Evolutionary conservation across 2,113 vertebrate genomes (phyloP).

Genomic region (Larimichthys crocea): DNA sequence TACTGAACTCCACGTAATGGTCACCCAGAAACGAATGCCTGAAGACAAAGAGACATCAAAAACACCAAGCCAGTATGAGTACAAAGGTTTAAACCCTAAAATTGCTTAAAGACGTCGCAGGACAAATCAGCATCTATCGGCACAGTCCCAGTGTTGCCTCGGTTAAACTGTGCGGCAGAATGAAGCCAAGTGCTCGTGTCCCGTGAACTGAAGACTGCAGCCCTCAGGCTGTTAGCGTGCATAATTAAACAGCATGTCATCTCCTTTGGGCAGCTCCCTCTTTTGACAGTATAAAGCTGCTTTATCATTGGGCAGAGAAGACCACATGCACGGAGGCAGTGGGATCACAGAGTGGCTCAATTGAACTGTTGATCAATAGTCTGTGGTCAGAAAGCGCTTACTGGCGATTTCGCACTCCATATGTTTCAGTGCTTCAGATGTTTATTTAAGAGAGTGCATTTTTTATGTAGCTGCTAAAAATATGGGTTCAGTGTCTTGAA

Average conservation of each 20-base stretch:
- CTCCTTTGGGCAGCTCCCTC: constrained; percentile 31
- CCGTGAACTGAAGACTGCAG: constrained; percentile 47
- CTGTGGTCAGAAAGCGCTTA: constrained; percentile 2
- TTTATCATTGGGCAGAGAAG: constrained; percentile 8
- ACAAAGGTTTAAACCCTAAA: constrained; percentile 30
- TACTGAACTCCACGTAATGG: constrained; percentile 99
- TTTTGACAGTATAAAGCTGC: constrained; percentile 49
- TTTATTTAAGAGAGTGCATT: background rate
- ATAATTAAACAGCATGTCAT: constrained; percentile 64
- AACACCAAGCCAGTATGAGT: constrained; percentile 6
- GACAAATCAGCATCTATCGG: constrained; percentile 4
- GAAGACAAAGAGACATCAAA: constrained; percentile 53
- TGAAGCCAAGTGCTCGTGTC: constrained; percentile 46
- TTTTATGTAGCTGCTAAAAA: constrained; percentile 16
- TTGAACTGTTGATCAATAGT: background rate
- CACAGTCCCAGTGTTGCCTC: constrained; percentile 26
- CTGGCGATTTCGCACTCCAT: background rate
- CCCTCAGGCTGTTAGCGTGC: constrained; percentile 47
- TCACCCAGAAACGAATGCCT: constrained; percentile 99
- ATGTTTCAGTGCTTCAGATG: background rate
- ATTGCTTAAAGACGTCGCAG: constrained; percentile 29
- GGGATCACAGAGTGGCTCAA: constrained; percentile 4
- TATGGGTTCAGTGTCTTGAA: background rate
- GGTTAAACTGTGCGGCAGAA: constrained; percentile 49
- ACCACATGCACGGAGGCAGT: constrained; percentile 26